Base-by-base conservation (phyloP, 1,140 invertebrate species). In the Coenobita brevimanus region DNA sequence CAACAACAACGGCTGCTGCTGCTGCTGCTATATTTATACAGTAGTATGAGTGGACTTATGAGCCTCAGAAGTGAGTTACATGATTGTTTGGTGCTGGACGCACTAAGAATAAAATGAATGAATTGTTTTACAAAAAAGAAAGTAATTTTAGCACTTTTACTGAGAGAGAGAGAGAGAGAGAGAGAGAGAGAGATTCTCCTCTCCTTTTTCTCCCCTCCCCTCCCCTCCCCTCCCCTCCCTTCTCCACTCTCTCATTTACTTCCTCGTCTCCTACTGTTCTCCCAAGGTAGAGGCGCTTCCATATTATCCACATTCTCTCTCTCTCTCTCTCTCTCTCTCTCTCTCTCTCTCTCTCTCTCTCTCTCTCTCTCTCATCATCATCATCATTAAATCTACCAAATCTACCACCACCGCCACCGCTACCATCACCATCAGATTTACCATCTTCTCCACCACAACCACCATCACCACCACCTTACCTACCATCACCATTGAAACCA, bases 281-380 rank as follows among this genome's bases (percentile, higher is more conserved):
- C 67, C 36, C 13, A n/a, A 67, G 6, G n/a, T 24, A 67, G 30
- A 67, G 8, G 21, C 62, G 4, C 6, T 33, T 33, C 62, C 2
- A 3, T 71, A 27, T 71, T 2, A 33, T 38, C 30, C 27, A 27
- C 30, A 3, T 21, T 24, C 27, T 15, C 30, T 33, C 67, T 36
- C 27, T 27, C 57, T 24, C 27, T 79, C 76, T 17, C 50, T 80
- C 2, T 80, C 46, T 21, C 46, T n/a, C 41, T 3, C 46, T 80
- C 46, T 8, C 15, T 43, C 78, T 60, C 78, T 21, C 75, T 78
- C 75, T 78, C 75, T 78, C 75, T 80, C 43, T 57, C 79, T 64
- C 24, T 41, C 57, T 38, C n/a, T 38, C 79, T 62, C 79, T 64
- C 57, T 82, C 57, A 38, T 38, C 50, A 30, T 69, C 30, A n/a